Evolutionary conservation across 2,113 vertebrate species (phyloP).

Genomic region (Pleuronectes platessa): DNA sequence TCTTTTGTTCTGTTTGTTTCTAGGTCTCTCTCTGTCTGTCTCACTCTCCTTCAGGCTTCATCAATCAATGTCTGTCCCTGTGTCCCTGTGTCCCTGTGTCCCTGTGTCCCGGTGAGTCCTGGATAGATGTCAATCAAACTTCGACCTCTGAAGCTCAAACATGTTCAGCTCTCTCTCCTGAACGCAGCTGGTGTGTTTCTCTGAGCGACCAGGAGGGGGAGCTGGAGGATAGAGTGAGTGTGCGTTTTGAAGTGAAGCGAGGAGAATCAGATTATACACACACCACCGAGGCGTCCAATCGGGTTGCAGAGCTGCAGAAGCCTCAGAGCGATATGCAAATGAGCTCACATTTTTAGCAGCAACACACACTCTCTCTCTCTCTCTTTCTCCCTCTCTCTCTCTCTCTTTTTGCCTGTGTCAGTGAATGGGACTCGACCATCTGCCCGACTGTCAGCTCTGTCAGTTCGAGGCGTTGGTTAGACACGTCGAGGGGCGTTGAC

Average conservation of each 20-base stretch:
- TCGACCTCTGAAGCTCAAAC: not conserved
- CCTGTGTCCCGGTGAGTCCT: conserved; percentile 32
- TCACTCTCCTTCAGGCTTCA: conserved; percentile 42
- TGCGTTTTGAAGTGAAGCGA: conserved; percentile 26
- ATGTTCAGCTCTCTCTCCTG: not conserved
- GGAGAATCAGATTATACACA: conserved; percentile 56
- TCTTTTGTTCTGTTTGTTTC: conserved; percentile 48
- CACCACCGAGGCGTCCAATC: conserved; percentile 49
- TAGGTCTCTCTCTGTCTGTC: conserved; percentile 37
- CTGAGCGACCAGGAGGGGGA: conserved; percentile 51
- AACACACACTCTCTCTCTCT: conserved; percentile 4
- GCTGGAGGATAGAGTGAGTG: conserved; percentile 37
- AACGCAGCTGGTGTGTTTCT: not conserved
- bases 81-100: not conserved
- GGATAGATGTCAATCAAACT: conserved; percentile 20
- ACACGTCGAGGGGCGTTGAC: not conserved
- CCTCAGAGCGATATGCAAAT: conserved; percentile 67
- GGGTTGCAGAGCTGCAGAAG: conserved; percentile 40
- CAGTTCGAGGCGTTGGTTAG: not conserved
- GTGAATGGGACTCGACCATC: conserved; percentile 41
- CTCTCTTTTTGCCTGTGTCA: conserved; percentile 24
- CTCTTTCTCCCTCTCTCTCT: conserved; percentile 18
- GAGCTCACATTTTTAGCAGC: conserved; percentile 49
- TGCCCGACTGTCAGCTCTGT: conserved; percentile 15
- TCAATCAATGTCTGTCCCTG: conserved; percentile 47